Evolutionary conservation across 2,888 invertebrate species (phyloP), one percentile per base, ranked within the genome.

Genomic region (Aspidiotus destructor): DNA sequence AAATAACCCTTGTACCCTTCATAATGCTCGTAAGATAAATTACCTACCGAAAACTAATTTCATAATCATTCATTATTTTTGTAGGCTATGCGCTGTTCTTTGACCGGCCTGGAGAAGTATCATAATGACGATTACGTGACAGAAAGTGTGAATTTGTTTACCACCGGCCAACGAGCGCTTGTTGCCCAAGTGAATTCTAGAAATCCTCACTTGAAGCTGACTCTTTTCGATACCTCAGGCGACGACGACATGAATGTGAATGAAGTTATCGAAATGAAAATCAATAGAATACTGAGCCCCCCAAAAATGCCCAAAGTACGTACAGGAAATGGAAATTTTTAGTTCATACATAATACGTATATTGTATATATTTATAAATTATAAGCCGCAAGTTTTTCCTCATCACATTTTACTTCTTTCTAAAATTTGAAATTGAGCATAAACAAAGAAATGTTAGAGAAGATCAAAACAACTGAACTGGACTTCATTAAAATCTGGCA

Each of bases 271-370:
- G 8, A 8, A 10, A 40, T 48, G 15, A 40, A 48, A 40, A 44
- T 65, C 28, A 28, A 65, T 7, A 58, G 48, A 8, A 58, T 58
- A 40, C 48, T 65, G 28, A 17, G 17, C 13, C 58, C 58, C n/a
- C 65, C 65, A 44, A 65, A 58, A 15, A 5, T 65, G 9, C 65
- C 65, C 1, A 9, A 54, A 1, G 63, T 63, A n/a, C 40, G 63
- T 54, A 17, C 8, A 28, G 28, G 28, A 28, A 28, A 28, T n/a
- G n/a, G n/a, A n/a, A n/a, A n/a, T n/a, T n/a, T n/a, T n/a, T n/a
- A n/a, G n/a, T n/a, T n/a, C n/a, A n/a, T n/a, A n/a, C n/a, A n/a
- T n/a, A n/a, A n/a, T n/a, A n/a, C n/a, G n/a, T n/a, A n/a, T n/a
- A n/a, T n/a, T n/a, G n/a, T n/a, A n/a, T n/a, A n/a, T n/a, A n/a